These are phyloP conservation scores for Leucophenga maculata DNA, from an alignment of 2,888 invertebrate species.

Conservation along the genomic window DNA sequence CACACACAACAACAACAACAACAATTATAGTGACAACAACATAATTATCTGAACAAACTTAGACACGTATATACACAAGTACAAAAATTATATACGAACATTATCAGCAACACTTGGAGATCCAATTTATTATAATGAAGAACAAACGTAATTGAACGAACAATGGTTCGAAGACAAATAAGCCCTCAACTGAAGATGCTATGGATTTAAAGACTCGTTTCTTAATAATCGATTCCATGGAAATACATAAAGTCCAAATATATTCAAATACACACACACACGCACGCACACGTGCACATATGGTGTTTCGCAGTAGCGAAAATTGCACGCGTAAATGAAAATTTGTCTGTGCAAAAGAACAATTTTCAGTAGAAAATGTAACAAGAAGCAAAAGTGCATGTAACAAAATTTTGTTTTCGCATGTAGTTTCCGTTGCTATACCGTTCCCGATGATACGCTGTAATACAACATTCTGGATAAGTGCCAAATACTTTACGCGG, in stretches of 20 bases:
- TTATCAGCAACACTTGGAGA: not conserved
- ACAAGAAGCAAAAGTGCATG: not conserved
- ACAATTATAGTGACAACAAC: conserved; percentile 52
- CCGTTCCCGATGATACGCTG: conserved; percentile 8
- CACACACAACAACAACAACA: conserved; percentile 46
- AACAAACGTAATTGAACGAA: not conserved
- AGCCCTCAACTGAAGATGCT: conserved; percentile 17
- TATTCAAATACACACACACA: not conserved
- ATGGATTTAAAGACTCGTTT: too few species aligned
- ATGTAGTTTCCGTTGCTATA: not conserved
- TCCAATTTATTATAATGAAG: not conserved
- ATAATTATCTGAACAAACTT: conserved; percentile 60
- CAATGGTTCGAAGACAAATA: not conserved
- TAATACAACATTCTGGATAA: not conserved
- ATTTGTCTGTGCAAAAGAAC: too few species aligned
- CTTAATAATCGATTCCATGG: conserved; percentile 42
- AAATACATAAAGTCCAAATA: conserved; percentile 28
- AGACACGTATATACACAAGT: conserved; percentile 28
- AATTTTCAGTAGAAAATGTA: not conserved
- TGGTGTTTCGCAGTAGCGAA: not conserved
- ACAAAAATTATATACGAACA: not conserved
- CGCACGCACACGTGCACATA: not conserved
- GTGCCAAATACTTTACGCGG: not conserved
- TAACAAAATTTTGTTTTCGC: not conserved
- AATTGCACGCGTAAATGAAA: not conserved